A percentile compares a stretch with the other conserved stretches of the same genome.
Evolutionary conservation across 2,113 vertebrate species (phyloP).

Genomic region (Ornithorhynchus anatinus): DNA sequence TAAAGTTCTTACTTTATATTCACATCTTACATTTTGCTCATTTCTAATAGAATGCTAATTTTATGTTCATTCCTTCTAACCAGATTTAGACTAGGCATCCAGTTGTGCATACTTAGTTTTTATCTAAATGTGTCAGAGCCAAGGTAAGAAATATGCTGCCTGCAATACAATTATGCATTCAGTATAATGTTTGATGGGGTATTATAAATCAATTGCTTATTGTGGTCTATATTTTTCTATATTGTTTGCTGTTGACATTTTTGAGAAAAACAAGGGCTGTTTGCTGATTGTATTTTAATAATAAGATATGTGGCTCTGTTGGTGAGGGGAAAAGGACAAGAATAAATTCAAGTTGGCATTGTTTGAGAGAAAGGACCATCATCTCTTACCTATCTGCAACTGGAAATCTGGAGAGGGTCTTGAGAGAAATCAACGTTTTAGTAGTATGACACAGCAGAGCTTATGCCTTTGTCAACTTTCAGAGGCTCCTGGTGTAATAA

Average conservation of each 20-base stretch:
- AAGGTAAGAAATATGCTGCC: slow-evolving; percentile 56
- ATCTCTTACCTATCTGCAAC: slow-evolving; percentile 50
- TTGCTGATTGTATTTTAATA: slow-evolving; percentile 50
- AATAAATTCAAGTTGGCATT: slow-evolving; percentile 67
- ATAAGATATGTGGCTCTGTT: slow-evolving; percentile 53
- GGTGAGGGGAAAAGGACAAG: slow-evolving; percentile 51
- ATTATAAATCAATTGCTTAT: slow-evolving; percentile 67
- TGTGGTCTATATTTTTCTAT: slow-evolving; percentile 55
- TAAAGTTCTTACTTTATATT: slow-evolving; percentile 32
- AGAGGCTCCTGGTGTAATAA: too few species aligned
- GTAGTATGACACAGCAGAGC: background rate
- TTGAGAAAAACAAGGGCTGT: slow-evolving; percentile 63
- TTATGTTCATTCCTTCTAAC: slow-evolving; percentile 51
- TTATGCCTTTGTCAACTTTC: background rate
- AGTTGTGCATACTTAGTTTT: slow-evolving; percentile 36
- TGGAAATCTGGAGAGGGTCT: slow-evolving; percentile 25
- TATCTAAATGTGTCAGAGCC: slow-evolving; percentile 47
- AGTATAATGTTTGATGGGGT: slow-evolving; percentile 47
- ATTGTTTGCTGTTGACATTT: slow-evolving; percentile 59
- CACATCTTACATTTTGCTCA: slow-evolving; percentile 32
- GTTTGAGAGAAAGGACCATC: slow-evolving; percentile 59
- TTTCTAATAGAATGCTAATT: slow-evolving; percentile 63
- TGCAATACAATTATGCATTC: slow-evolving; percentile 63
- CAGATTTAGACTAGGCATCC: slow-evolving; percentile 53
- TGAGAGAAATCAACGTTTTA: slow-evolving; percentile 20